These are phyloP conservation scores for Heteromurus nitidus DNA, from an alignment of 2,888 invertebrate species.

Conservation along the genomic window DNA sequence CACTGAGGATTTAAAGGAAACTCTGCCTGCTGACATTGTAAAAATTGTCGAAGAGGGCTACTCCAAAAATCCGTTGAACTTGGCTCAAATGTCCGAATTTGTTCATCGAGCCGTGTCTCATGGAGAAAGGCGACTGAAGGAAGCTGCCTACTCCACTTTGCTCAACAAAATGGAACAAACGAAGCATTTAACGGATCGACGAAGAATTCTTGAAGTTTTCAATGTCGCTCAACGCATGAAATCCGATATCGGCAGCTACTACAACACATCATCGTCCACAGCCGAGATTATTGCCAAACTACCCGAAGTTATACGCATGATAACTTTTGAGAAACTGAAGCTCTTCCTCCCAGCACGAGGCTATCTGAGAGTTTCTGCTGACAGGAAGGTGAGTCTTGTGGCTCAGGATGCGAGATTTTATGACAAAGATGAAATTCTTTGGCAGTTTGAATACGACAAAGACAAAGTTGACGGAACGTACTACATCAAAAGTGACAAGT, in stretches of 20 bases:
- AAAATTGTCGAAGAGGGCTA: constrained; percentile 66
- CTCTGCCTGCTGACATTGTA: constrained; percentile 60
- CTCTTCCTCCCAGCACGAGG: constrained; percentile 61
- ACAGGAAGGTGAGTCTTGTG: constrained; percentile 63
- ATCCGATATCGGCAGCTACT: constrained; percentile 58
- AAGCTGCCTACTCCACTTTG: constrained; percentile 61
- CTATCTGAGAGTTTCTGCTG: constrained; percentile 58
- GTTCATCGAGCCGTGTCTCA: constrained; percentile 62
- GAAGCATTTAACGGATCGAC: constrained; percentile 49
- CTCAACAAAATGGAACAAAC: constrained; percentile 58
- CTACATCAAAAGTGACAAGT: constrained; percentile 66
- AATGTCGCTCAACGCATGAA: constrained; percentile 66
- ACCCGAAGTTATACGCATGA: constrained; percentile 56
- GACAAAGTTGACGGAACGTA: constrained; percentile 66
- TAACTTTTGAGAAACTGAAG: constrained; percentile 64
- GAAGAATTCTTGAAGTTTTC: constrained; percentile 61
- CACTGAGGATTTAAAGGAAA: constrained; percentile 66
- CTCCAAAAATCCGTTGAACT: constrained; percentile 37
- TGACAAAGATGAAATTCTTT: constrained; percentile 64
- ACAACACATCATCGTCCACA: constrained; percentile 60
- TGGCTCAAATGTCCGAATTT: constrained; percentile 55
- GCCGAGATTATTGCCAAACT: constrained; percentile 64
- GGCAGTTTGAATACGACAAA: constrained; percentile 68
- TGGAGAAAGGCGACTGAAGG: constrained; percentile 59
- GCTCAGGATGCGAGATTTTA: constrained; percentile 63